These are phyloP conservation scores for Emmelina monodactyla DNA, from an alignment of 2,888 invertebrate genomes.

Conservation along the genomic window DNA sequence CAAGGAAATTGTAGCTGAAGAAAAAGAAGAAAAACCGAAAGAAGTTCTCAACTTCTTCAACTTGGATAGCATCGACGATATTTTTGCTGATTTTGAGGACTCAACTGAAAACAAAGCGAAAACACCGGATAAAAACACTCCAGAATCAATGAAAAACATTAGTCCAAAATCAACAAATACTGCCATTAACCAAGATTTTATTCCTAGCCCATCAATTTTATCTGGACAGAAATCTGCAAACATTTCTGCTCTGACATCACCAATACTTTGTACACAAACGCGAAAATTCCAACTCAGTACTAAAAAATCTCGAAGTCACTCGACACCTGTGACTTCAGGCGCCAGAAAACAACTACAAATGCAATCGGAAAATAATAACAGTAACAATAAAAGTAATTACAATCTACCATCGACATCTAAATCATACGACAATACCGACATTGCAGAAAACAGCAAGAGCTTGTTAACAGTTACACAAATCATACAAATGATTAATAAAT, in stretches of 20 bases:
- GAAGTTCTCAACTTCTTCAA: conserved; percentile 30
- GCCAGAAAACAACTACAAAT: conserved; percentile 1
- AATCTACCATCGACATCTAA: too few species aligned
- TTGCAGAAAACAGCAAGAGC: conserved; percentile 35
- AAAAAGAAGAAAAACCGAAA: conserved; percentile 18
- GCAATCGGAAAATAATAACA: not conserved
- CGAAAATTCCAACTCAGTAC: conserved; percentile 31
- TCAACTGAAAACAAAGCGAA: conserved; percentile 10
- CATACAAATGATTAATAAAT: conserved; percentile 49
- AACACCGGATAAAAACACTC: too few species aligned
- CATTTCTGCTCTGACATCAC: conserved; percentile 26
- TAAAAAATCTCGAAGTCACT: conserved; percentile 23
- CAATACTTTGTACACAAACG: conserved; percentile 39
- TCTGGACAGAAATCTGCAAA: conserved; percentile 27
- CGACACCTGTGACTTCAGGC: conserved; percentile 19
- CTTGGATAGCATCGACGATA: conserved; percentile 40
- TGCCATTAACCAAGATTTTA: conserved; percentile 4
- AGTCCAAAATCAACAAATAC: conserved; percentile 4
- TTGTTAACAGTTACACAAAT: conserved; percentile 55
- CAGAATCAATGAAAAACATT: conserved; percentile 3
- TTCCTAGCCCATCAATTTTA: conserved; percentile 43
- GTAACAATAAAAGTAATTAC: too few species aligned
- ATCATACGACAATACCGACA: conserved; percentile 11
- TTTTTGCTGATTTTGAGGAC: conserved; percentile 39
- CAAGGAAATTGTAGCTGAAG: conserved; percentile 11